These are phyloP conservation scores for Artemia sp. DNA, from an alignment of 2,888 invertebrate species.

Conservation along the genomic window DNA sequence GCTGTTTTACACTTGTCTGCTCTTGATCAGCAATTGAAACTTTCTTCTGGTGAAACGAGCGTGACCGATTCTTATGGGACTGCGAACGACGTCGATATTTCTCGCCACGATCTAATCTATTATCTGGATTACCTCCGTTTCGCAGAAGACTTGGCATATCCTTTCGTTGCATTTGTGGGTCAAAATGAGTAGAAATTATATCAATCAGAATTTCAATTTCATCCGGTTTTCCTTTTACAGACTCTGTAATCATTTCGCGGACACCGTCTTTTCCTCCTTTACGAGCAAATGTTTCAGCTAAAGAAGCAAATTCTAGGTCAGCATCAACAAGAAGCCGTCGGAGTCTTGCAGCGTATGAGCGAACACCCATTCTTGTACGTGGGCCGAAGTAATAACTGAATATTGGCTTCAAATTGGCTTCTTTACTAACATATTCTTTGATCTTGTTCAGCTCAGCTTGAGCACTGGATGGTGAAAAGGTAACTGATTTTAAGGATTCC, in stretches of 20 bases:
- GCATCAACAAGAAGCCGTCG: slow-evolving; percentile 7
- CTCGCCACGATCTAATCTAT: background rate
- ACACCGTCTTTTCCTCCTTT: slow-evolving; percentile 13
- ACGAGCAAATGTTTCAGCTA: slow-evolving; percentile 3
- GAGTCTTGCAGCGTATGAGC: background rate
- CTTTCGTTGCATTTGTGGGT: background rate
- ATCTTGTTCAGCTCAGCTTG: slow-evolving; percentile 2
- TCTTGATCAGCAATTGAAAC: too few relatives aligned
- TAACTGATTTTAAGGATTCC: background rate
- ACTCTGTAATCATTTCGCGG: background rate
- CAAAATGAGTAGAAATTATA: slow-evolving; percentile 3
- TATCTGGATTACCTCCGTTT: background rate
- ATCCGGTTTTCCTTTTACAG: slow-evolving; percentile 1
- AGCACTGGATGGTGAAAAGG: background rate
- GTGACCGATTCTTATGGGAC: background rate
- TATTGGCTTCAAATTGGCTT: slow-evolving; percentile 11
- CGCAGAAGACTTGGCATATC: slow-evolving; percentile 7
- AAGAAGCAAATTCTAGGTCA: background rate
- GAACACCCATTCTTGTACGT: background rate
- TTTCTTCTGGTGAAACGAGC: background rate
- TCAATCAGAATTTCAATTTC: background rate
- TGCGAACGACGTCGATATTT: background rate
- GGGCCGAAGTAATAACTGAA: background rate
- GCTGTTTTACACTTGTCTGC: too few relatives aligned
- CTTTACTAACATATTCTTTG: slow-evolving; percentile 1